Conservation (phyloP, 2,888 invertebrate genomes). For the Chorisops tibialis region DNA sequence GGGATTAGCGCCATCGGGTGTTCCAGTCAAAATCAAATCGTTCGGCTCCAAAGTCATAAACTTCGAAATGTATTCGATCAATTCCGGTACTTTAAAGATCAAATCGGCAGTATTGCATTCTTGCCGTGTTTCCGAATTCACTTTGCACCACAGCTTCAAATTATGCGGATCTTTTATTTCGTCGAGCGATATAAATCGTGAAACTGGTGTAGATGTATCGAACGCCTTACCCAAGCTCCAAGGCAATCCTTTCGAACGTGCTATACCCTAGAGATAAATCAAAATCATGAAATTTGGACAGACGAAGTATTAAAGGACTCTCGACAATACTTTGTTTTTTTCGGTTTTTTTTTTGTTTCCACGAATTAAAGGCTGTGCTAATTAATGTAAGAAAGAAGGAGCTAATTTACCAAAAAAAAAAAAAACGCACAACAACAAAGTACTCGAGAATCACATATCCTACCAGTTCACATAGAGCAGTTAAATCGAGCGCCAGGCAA, state of each 20-base stretch:
- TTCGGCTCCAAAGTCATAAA: constrained; percentile 70
- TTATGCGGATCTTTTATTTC: constrained; percentile 59
- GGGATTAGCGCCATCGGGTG: constrained; percentile 65
- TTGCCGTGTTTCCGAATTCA: constrained; percentile 61
- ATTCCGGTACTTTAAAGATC: constrained; percentile 60
- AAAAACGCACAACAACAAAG: constrained; percentile 2
- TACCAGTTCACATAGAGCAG: constrained; percentile 58
- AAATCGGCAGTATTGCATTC: constrained; percentile 64
- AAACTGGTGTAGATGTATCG: constrained; percentile 74
- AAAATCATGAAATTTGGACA: background rate
- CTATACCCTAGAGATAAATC: constrained; percentile 45
- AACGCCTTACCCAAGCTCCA: constrained; percentile 77
- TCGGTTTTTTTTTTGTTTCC: too few species aligned
- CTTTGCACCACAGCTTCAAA: constrained; percentile 59
- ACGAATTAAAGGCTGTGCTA: too few species aligned
- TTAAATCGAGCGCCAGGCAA: constrained; percentile 71
- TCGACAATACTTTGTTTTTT: too few species aligned
- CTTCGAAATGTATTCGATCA: constrained; percentile 64
- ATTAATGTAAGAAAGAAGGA: too few species aligned
- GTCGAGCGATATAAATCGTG: constrained; percentile 58
- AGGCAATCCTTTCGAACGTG: constrained; percentile 61
- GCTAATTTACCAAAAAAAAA: constrained; percentile 26
- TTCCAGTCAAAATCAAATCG: constrained; percentile 73
- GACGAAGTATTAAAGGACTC: too few species aligned
- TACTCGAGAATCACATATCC: too few species aligned